A percentile compares a stretch with the other conserved stretches of the same genome.
phyloP scores from a whole-genome alignment of 1,140 invertebrate genomes.

The Lordiphosa stackelbergi region DNA sequence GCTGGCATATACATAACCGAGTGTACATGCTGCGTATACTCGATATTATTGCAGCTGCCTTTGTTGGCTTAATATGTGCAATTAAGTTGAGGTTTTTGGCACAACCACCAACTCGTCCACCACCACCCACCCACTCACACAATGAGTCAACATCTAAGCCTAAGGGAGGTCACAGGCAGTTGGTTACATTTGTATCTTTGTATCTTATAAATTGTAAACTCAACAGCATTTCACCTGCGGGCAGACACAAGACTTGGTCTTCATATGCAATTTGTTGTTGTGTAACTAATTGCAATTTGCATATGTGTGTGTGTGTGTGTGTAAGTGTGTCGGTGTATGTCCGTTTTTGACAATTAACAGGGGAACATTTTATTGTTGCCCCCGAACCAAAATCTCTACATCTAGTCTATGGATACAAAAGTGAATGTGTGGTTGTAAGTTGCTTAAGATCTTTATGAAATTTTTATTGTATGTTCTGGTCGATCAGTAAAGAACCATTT shows the following conservation, averaged over 20 bases:
- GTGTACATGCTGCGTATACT: conserved; percentile 45
- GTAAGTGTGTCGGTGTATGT: neutral
- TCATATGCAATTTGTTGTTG: conserved; percentile 35
- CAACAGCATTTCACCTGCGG: conserved; percentile 46
- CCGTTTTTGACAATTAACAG: conserved; percentile 49
- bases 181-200: conserved; percentile 36
- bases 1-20: neutral
- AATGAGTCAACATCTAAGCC: neutral
- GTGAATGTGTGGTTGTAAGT: no score
- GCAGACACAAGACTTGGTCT: conserved; percentile 30
- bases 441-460: no score
- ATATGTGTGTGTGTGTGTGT: conserved; percentile 1
- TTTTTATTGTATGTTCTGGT: no score
- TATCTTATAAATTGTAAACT: conserved; percentile 47
- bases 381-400: no score
- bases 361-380: conserved; percentile 33
- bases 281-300: conserved; percentile 67
- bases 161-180: conserved; percentile 21
- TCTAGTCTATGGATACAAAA: no score
- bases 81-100: conserved; percentile 61
- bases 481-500: no score
- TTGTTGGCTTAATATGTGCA: conserved; percentile 63
- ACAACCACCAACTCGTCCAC: conserved; percentile 7
- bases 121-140: conserved; percentile 16
- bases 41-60: conserved; percentile 65